phyloP scores from a whole-genome alignment of 2,113 vertebrate genomes.

The Burhinus oedicnemus region DNA sequence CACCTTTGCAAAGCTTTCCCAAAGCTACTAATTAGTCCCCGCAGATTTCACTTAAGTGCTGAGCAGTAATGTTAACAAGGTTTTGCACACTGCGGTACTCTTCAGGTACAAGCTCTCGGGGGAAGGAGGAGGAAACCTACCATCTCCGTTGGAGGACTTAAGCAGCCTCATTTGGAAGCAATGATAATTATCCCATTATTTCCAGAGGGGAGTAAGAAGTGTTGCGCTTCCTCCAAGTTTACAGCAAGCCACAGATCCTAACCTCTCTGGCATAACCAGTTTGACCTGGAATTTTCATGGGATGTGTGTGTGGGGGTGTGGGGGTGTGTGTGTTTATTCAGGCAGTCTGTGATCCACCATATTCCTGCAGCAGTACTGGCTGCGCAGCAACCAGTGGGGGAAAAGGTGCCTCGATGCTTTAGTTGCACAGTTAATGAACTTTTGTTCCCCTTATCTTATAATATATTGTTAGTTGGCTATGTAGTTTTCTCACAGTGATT shows the following conservation, averaged over 20 bases:
- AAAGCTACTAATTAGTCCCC: not conserved
- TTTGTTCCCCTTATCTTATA: not conserved
- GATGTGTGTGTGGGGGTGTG: fast-evolving
- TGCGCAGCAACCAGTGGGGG: not conserved
- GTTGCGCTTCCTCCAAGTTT: not conserved
- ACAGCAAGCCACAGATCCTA: not conserved
- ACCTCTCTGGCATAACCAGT: not conserved
- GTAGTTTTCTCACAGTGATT: not conserved
- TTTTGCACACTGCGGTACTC: not conserved
- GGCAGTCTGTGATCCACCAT: not conserved
- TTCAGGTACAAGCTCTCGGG: not conserved
- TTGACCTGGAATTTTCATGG: not conserved
- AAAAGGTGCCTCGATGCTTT: not conserved
- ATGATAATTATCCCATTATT: not conserved
- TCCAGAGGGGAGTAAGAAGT: not conserved
- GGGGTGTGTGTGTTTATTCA: not conserved
- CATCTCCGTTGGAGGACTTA: not conserved
- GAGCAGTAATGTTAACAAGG: not conserved
- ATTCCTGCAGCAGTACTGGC: not conserved
- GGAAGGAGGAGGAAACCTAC: not conserved
- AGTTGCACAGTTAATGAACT: not conserved
- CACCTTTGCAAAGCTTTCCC: not conserved
- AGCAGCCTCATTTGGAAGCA: not conserved
- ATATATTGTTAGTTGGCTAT: not conserved
- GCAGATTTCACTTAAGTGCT: not conserved